Evolutionary conservation across 1,140 invertebrate genomes (phyloP).

Genomic region (Drosophila albomicans): DNA sequence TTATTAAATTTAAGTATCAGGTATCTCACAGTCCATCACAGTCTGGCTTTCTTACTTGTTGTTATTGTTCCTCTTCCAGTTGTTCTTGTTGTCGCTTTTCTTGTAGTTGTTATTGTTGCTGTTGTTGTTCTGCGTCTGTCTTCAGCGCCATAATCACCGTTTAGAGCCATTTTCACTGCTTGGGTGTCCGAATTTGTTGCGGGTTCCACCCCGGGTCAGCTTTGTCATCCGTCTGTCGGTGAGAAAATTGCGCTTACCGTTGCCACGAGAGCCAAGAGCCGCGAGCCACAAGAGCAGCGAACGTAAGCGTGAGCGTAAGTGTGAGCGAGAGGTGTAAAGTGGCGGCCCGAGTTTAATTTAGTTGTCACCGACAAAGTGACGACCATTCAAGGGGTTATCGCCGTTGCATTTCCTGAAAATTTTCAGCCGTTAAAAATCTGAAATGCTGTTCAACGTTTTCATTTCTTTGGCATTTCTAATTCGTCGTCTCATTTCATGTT

Average conservation of each 20-base stretch:
- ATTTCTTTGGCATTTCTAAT: conserved; percentile 59
- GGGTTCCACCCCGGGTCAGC: conserved; percentile 40
- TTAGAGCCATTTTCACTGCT: conserved; percentile 70
- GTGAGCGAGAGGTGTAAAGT: conserved; percentile 34
- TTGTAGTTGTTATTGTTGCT: conserved; percentile 1
- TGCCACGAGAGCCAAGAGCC: conserved; percentile 18
- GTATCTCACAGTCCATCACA: too few relatives aligned
- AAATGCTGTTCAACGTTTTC: conserved; percentile 71
- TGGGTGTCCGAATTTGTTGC: conserved; percentile 75
- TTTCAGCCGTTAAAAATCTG: conserved; percentile 54
- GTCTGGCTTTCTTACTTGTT: too few relatives aligned
- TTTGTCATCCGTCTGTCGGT: conserved; percentile 19
- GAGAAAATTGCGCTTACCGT: conserved; percentile 72
- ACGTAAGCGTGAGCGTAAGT: too few relatives aligned
- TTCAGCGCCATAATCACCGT: conserved; percentile 58
- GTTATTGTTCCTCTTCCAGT: background rate
- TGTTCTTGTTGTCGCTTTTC: conserved; percentile 5
- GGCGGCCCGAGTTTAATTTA: conserved; percentile 46
- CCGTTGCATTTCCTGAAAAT: conserved; percentile 63
- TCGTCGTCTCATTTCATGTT: conserved; percentile 57
- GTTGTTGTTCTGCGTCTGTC: conserved; percentile 20
- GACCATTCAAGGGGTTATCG: conserved; percentile 9
- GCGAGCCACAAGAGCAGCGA: background rate
- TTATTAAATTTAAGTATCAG: too few relatives aligned
- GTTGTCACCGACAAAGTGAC: conserved; percentile 47